Percentiles rank a stretch among this genome's conserved stretches.
Evolutionary conservation across 2,888 invertebrate species (phyloP).

Genomic region (Aromia moschata): DNA sequence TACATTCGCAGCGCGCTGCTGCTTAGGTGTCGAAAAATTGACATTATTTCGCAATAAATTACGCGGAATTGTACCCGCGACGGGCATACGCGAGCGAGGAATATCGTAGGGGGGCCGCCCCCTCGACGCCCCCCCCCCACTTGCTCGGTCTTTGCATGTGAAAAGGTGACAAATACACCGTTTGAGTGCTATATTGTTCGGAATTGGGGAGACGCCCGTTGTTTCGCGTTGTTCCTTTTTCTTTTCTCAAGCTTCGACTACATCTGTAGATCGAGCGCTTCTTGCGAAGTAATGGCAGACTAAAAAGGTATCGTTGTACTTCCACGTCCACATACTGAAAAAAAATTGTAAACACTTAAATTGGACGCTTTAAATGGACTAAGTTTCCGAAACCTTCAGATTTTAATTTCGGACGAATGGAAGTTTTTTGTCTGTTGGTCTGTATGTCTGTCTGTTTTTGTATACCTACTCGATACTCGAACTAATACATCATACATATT

Average conservation of each 20-base stretch:
- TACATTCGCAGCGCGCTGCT: slow-evolving; percentile 37
- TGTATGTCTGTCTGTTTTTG: too few relatives aligned
- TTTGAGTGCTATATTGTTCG: slow-evolving; percentile 58
- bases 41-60: slow-evolving; percentile 62
- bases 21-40: slow-evolving; percentile 55
- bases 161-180: slow-evolving; percentile 60
- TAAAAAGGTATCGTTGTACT: too few relatives aligned
- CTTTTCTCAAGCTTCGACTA: neutral
- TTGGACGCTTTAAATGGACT: too few relatives aligned
- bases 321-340: too few relatives aligned
- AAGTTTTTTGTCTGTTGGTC: too few relatives aligned
- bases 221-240: slow-evolving; percentile 16
- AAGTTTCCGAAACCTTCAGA: too few relatives aligned
- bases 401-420: too few relatives aligned
- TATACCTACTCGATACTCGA: too few relatives aligned
- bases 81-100: slow-evolving; percentile 57
- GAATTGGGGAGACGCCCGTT: slow-evolving; percentile 48
- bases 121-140: slow-evolving; percentile 45
- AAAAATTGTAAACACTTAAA: too few relatives aligned
- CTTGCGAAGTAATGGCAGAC: neutral
- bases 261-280: neutral
- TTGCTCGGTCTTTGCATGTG: slow-evolving; percentile 56
- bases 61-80: slow-evolving; percentile 58
- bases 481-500: too few relatives aligned
- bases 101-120: slow-evolving; percentile 51